phyloP scores from a whole-genome alignment of 2,113 vertebrate species.

The Rhea americana region DNA sequence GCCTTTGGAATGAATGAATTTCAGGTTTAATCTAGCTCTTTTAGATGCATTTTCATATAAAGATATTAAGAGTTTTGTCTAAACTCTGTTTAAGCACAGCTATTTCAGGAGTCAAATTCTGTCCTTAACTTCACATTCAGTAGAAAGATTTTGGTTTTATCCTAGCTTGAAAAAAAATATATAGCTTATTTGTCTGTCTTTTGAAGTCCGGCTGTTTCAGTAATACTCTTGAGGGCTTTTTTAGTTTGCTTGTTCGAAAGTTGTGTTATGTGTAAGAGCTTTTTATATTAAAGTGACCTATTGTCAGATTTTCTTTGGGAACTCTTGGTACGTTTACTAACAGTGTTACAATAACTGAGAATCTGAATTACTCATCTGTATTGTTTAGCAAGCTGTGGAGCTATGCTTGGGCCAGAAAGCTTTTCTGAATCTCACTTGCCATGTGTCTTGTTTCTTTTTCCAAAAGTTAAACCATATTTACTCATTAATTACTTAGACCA shows the following conservation, averaged over 20 bases:
- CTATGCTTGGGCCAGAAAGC: not conserved
- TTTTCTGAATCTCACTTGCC: not conserved
- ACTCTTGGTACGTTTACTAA: not conserved
- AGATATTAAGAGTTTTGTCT: not conserved
- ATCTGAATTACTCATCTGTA: not conserved
- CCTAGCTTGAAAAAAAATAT: not conserved
- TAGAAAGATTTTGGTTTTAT: accelerated
- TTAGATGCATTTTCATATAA: not conserved
- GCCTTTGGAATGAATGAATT: not conserved
- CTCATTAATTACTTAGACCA: not conserved
- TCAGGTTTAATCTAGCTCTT: not conserved
- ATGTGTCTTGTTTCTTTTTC: not conserved
- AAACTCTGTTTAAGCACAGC: not conserved
- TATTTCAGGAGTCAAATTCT: not conserved
- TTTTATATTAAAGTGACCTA: not conserved
- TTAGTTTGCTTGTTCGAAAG: not conserved
- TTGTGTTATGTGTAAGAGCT: not conserved
- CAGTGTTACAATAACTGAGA: not conserved
- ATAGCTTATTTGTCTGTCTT: accelerated
- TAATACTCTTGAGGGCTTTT: not conserved
- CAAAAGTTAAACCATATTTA: not conserved
- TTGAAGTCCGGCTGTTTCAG: not conserved
- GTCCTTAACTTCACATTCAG: not conserved
- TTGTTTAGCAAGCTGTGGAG: not conserved
- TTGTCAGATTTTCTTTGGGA: not conserved